phyloP scores from a whole-genome alignment of 2,888 invertebrate species.

The Perizoma affinitatum region DNA sequence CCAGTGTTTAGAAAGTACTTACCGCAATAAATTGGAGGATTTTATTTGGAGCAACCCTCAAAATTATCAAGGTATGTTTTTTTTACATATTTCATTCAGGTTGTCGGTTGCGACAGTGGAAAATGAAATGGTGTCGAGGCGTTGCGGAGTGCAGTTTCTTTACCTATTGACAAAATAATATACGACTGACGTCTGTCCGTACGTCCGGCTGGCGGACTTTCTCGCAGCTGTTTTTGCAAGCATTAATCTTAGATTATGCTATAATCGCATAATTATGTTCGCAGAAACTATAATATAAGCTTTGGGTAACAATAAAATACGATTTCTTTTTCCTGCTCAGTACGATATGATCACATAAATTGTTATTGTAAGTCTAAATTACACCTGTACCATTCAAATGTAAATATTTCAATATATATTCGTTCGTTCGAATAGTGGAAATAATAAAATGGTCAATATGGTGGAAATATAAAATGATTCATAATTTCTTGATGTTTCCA shows the following conservation, averaged over 20 bases:
- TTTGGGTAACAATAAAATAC: constrained; percentile 4
- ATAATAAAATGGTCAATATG: too few species aligned
- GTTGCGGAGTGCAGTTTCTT: constrained; percentile 68
- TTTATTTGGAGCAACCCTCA: constrained; percentile 58
- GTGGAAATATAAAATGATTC: too few species aligned
- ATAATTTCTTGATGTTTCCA: constrained; percentile 1
- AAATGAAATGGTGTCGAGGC: constrained; percentile 49
- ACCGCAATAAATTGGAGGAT: constrained; percentile 56
- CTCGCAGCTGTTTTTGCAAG: constrained; percentile 55
- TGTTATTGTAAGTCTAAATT: constrained; percentile 2
- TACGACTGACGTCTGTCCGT: constrained; percentile 38
- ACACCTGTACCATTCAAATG: constrained; percentile 2
- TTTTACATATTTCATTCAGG: constrained; percentile 38
- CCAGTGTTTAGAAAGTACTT: constrained; percentile 46
- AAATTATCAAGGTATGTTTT: constrained; percentile 62
- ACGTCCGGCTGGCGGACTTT: constrained; percentile 61
- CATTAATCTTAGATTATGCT: constrained; percentile 44
- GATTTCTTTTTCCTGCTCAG: constrained; percentile 16
- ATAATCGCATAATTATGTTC: constrained; percentile 4
- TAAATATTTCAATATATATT: neutral
- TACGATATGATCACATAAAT: constrained; percentile 4
- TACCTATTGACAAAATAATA: constrained; percentile 71
- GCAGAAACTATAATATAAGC: too few species aligned
- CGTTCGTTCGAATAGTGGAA: neutral
- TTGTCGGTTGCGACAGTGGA: constrained; percentile 43